These are phyloP conservation scores for Myotis findleyi DNA, from an alignment of 2,797 vertebrate species.

Conservation along the genomic window DNA sequence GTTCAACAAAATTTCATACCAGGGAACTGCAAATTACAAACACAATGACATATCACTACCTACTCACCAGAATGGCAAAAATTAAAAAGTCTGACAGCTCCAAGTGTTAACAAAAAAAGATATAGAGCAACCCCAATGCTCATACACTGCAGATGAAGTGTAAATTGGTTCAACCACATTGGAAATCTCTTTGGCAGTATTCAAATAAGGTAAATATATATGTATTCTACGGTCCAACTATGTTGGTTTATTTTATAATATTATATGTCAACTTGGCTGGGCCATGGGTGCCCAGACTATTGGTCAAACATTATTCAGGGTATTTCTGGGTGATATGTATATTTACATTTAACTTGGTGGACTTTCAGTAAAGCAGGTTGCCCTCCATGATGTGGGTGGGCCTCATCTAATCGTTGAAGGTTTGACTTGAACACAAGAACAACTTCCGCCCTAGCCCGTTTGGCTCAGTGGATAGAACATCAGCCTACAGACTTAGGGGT, in stretches of 20 bases:
- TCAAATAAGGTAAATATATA: not conserved
- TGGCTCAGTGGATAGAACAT: no score
- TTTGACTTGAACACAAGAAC: not conserved
- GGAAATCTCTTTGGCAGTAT: not conserved
- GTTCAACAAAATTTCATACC: not conserved
- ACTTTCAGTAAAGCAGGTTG: not conserved
- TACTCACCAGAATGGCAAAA: not conserved
- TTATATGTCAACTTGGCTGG: not conserved
- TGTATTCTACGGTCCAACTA: not conserved
- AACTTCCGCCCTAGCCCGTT: not conserved
- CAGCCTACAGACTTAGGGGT: no score
- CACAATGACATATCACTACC: not conserved
- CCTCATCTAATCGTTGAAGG: not conserved
- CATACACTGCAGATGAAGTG: not conserved
- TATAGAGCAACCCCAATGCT: not conserved
- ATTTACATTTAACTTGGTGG: not conserved
- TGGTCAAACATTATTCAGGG: not conserved
- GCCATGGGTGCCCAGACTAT: not conserved
- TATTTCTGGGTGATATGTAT: not conserved
- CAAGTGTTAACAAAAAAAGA: constrained; percentile 28
- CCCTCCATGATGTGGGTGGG: not conserved
- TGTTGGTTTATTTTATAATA: not conserved
- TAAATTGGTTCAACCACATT: not conserved
- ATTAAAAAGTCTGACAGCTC: not conserved
- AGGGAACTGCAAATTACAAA: constrained; percentile 1